These are phyloP conservation scores for Mugil cephalus DNA, from an alignment of 2,113 vertebrate species.

Conservation along the genomic window DNA sequence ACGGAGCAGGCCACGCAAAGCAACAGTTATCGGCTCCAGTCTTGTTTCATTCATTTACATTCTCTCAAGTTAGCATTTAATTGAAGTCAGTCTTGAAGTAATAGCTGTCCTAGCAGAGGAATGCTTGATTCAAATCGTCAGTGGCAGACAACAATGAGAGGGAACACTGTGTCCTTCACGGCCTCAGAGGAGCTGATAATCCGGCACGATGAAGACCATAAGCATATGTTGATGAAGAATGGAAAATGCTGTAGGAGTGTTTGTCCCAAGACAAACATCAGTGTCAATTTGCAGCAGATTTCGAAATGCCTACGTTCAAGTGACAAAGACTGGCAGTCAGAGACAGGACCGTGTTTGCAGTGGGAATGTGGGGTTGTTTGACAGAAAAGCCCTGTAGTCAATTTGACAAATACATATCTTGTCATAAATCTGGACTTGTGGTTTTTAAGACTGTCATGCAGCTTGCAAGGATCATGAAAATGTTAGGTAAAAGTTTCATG, in stretches of 20 bases:
- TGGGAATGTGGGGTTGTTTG: too few relatives aligned
- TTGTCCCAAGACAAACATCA: too few relatives aligned
- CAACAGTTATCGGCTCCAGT: constrained; percentile 9
- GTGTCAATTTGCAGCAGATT: too few relatives aligned
- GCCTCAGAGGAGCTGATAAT: background rate
- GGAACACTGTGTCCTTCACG: constrained; percentile 34
- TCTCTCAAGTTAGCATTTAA: constrained; percentile 11
- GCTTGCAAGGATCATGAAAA: too few relatives aligned
- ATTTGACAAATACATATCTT: too few relatives aligned
- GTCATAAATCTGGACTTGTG: too few relatives aligned
- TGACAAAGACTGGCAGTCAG: too few relatives aligned
- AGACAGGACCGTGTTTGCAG: too few relatives aligned
- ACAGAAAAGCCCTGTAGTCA: too few relatives aligned
- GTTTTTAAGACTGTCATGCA: too few relatives aligned
- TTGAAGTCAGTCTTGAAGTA: constrained; percentile 7
- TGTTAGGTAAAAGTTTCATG: too few relatives aligned
- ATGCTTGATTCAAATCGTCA: constrained; percentile 20
- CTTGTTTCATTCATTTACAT: constrained; percentile 1
- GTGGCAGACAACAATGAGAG: background rate
- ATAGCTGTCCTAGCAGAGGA: constrained; percentile 9
- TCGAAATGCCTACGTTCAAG: too few relatives aligned
- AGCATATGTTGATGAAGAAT: background rate
- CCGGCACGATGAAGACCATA: background rate
- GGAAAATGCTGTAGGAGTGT: background rate
- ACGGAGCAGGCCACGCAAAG: background rate